phyloP scores from a whole-genome alignment of 2,888 invertebrate genomes.

The Gnatocerus cornutus region DNA sequence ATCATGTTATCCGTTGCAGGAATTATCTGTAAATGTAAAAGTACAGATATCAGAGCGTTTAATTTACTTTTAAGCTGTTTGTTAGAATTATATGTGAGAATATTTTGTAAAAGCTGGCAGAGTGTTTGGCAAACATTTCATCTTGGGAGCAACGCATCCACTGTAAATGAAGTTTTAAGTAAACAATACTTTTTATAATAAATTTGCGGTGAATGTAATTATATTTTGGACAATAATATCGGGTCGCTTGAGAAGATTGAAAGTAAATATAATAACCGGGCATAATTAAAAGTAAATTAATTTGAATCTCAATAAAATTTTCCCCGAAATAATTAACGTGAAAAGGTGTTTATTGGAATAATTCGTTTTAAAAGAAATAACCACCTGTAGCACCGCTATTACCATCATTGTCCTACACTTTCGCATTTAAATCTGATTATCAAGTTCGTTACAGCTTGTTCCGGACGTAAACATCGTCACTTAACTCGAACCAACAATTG shows the following conservation, averaged over 20 bases:
- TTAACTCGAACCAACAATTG: constrained; percentile 36
- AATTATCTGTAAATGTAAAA: too few species aligned
- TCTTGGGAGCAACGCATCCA: background rate
- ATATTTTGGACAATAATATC: constrained; percentile 21
- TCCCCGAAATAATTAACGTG: constrained; percentile 49
- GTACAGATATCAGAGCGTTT: too few species aligned
- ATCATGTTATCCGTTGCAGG: too few species aligned
- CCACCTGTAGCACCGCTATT: constrained; percentile 53
- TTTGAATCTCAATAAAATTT: constrained; percentile 48
- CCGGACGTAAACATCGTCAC: constrained; percentile 52
- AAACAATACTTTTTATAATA: constrained; percentile 22
- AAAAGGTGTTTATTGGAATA: constrained; percentile 50
- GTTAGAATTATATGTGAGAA: too few species aligned
- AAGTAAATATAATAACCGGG: constrained; percentile 46
- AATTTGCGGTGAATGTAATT: constrained; percentile 17
- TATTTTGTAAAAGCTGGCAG: too few species aligned
- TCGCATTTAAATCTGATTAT: constrained; percentile 55
- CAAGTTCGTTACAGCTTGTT: constrained; percentile 51
- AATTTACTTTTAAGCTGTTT: too few species aligned
- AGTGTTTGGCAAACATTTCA: too few species aligned
- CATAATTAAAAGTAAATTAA: constrained; percentile 46
- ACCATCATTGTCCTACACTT: constrained; percentile 51
- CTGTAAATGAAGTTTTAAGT: constrained; percentile 12
- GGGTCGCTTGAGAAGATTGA: constrained; percentile 30
- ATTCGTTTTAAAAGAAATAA: constrained; percentile 54